These are phyloP conservation scores for Noctua fimbriata DNA, from an alignment of 2,888 invertebrate genomes.

Conservation along the genomic window DNA sequence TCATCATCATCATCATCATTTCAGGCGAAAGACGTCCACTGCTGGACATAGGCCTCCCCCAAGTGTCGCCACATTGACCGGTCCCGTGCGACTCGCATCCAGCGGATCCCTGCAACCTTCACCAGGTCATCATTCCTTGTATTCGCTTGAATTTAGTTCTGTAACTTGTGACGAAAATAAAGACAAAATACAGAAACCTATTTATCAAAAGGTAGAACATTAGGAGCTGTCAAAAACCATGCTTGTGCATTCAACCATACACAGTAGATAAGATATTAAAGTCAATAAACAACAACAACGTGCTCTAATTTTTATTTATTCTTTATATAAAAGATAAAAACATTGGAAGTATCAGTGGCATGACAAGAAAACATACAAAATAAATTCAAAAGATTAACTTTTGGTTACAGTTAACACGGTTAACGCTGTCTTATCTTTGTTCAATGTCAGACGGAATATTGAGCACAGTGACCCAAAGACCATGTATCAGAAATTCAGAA, in stretches of 20 bases:
- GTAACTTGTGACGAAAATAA: background rate
- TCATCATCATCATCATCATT: too few species aligned
- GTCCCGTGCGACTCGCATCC: too few species aligned
- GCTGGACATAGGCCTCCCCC: too few species aligned
- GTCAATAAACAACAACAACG: background rate
- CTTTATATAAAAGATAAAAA: background rate
- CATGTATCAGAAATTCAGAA: background rate
- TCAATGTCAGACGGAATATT: background rate
- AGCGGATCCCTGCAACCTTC: too few species aligned
- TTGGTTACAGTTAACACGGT: background rate
- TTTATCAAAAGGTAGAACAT: background rate
- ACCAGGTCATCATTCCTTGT: too few species aligned
- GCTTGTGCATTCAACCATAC: background rate
- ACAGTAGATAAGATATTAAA: background rate
- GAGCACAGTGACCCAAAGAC: background rate
- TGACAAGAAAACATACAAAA: background rate
- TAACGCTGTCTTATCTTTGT: conserved; percentile 5
- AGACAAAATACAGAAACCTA: background rate
- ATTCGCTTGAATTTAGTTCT: background rate
- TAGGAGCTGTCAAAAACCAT: conserved; percentile 1
- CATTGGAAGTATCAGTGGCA: background rate
- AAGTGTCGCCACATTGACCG: too few species aligned
- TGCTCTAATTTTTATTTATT: background rate
- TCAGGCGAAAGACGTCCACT: too few species aligned
- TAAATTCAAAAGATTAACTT: background rate